Evolutionary conservation across 1,140 invertebrate genomes (phyloP).

Genomic region (Pseudomyrmex pallidus): DNA sequence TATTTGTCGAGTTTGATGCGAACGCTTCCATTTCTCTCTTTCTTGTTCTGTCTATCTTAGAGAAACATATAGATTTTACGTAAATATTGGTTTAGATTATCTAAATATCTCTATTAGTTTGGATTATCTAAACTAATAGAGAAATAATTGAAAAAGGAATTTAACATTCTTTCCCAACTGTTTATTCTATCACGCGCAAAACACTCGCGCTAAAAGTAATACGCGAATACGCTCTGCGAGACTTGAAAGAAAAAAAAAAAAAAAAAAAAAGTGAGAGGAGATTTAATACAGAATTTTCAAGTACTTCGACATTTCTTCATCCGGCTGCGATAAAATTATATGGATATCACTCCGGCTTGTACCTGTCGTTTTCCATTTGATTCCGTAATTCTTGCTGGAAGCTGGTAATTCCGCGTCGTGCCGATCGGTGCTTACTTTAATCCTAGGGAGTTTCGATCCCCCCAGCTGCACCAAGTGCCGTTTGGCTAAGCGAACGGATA

Average conservation of each 20-base stretch:
- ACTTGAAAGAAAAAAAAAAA: neutral
- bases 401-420: conserved; percentile 35
- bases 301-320: conserved; percentile 12
- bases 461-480: conserved; percentile 62
- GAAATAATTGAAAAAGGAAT: neutral
- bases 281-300: conserved; percentile 32
- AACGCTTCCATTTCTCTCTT: neutral
- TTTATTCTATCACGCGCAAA: neutral
- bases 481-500: conserved; percentile 57
- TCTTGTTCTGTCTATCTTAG: too few species aligned
- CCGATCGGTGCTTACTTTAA: conserved; percentile 65
- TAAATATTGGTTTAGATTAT: too few species aligned
- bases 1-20: neutral
- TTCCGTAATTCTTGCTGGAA: conserved; percentile 60
- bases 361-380: conserved; percentile 16
- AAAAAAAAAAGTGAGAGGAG: conserved; percentile 1
- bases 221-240: neutral
- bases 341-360: conserved; percentile 49
- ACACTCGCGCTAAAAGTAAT: neutral
- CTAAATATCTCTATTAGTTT: neutral
- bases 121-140: neutral
- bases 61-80: too few species aligned
- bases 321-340: conserved; percentile 47
- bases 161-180: neutral
- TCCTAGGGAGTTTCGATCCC: conserved; percentile 65